Evolutionary conservation across 2,113 vertebrate species (phyloP), one percentile per base, ranked within the genome.

Genomic region (Acanthisitta chloris): DNA sequence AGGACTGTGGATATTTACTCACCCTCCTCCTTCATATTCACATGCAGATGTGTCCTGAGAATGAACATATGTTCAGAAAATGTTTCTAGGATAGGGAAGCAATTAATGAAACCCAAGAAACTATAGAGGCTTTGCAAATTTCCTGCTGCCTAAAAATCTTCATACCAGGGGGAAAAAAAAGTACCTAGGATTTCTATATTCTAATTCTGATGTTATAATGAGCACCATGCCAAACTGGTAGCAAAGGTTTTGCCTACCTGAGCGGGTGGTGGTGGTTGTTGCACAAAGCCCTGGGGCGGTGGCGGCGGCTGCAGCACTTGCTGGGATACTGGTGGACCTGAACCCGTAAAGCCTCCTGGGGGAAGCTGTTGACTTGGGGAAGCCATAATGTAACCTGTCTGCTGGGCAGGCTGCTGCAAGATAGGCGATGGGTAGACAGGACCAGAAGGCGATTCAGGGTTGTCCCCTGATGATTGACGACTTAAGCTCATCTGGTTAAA

Each of bases 401-500:
- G 98, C 95, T 99, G 98, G 94, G 96, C 62, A 92, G 98, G 96
- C 90, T 98, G 97, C 93, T 98, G 94, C 94, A 98, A 36, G 82
- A 98, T 87, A 21, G 98, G 97, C 7, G 93, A 97, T 4, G 95
- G 98, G 97, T 97, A 99, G 97, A 97, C 97, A 24, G 97, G 96
- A 36, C 97, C 98, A 7, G 98, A 97, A 12, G 98, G 96, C 1
- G 98, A 97, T 73, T 99, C 98, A 0, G 98, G 96, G 48, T 98
- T 97, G 80, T 99, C 99, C 83, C 98, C 98, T 1, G 98, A 97
- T 9, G 99, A 98, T 14, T 99, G 99, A n/a, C 98, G 98, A 92
- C 98, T 99, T 87, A 99, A 91, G 36, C 98, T 98, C 97, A 99
- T 98, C 86, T 99, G 99, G 97, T 91, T 92, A 45, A 99, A 99